phyloP scores from a whole-genome alignment of 2,888 invertebrate genomes.

The Limnephilus lunatus region DNA sequence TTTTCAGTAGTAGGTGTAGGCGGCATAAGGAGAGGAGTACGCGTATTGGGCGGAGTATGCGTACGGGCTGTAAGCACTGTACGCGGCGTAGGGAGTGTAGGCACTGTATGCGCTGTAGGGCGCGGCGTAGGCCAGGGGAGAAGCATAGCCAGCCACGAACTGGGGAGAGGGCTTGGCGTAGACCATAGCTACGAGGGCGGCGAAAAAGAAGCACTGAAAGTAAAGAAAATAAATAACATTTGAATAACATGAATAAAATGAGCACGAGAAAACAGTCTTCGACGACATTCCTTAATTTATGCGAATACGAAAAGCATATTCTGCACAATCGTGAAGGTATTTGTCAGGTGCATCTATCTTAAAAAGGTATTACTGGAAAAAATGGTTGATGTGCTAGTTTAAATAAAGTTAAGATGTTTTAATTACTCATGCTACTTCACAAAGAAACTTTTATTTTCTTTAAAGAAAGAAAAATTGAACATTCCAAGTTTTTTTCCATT shows the following conservation, averaged over 20 bases:
- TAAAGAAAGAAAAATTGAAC: too few species aligned
- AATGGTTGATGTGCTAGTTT: background rate
- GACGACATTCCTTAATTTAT: background rate
- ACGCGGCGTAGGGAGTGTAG: constrained; percentile 47
- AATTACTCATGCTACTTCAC: background rate
- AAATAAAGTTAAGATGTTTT: background rate
- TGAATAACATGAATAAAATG: background rate
- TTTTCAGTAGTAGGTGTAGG: constrained; percentile 53
- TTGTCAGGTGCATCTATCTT: background rate
- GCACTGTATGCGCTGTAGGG: constrained; percentile 61
- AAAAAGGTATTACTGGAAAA: background rate
- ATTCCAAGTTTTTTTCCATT: too few species aligned
- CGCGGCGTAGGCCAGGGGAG: constrained; percentile 70
- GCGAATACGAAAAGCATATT: background rate
- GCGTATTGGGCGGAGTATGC: constrained; percentile 56
- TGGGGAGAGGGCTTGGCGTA: constrained; percentile 64
- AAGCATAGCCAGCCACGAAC: constrained; percentile 62
- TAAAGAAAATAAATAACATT: background rate
- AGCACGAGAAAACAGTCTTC: background rate
- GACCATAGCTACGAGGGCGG: constrained; percentile 64
- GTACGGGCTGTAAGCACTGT: constrained; percentile 56
- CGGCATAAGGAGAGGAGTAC: constrained; percentile 68
- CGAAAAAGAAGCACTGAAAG: constrained; percentile 63
- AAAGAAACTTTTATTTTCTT: background rate
- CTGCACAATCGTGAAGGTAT: background rate